Percentiles rank a stretch among this genome's conserved stretches.
These are phyloP conservation scores for Hydroisotoma schaefferi DNA, from an alignment of 2,888 invertebrate genomes.

Conservation along the genomic window DNA sequence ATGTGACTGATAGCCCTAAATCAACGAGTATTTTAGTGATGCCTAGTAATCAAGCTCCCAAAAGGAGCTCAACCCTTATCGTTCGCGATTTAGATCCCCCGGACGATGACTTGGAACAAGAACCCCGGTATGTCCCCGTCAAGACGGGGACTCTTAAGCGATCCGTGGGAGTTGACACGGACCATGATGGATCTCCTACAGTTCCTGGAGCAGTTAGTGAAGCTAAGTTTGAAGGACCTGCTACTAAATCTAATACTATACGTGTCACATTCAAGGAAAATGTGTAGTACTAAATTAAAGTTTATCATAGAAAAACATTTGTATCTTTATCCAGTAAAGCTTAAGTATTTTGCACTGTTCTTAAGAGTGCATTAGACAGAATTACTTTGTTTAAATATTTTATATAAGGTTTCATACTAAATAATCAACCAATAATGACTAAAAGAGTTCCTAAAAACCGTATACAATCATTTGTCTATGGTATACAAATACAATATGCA, in stretches of 20 bases:
- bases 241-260: background rate
- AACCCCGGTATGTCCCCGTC: slow-evolving; percentile 37
- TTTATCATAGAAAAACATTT: too few relatives aligned
- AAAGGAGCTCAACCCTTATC: slow-evolving; percentile 33
- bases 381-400: too few relatives aligned
- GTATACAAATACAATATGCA: too few relatives aligned
- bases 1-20: background rate
- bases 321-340: too few relatives aligned
- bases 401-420: too few relatives aligned
- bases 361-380: too few relatives aligned
- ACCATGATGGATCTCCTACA: slow-evolving; percentile 22
- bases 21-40: background rate
- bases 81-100: slow-evolving; percentile 43
- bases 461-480: too few relatives aligned
- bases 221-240: slow-evolving; percentile 13
- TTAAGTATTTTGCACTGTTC: too few relatives aligned
- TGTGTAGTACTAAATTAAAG: background rate
- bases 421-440: too few relatives aligned
- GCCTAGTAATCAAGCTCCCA: background rate
- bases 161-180: slow-evolving; percentile 43
- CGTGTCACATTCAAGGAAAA: background rate
- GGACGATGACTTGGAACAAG: slow-evolving; percentile 36
- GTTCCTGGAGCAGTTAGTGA: background rate
- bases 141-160: slow-evolving; percentile 44
- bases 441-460: too few relatives aligned